Percentiles rank a stretch among this genome's conserved stretches.
phyloP scores from a whole-genome alignment of 2,888 invertebrate genomes.

The Gandaritis pyraliata region DNA sequence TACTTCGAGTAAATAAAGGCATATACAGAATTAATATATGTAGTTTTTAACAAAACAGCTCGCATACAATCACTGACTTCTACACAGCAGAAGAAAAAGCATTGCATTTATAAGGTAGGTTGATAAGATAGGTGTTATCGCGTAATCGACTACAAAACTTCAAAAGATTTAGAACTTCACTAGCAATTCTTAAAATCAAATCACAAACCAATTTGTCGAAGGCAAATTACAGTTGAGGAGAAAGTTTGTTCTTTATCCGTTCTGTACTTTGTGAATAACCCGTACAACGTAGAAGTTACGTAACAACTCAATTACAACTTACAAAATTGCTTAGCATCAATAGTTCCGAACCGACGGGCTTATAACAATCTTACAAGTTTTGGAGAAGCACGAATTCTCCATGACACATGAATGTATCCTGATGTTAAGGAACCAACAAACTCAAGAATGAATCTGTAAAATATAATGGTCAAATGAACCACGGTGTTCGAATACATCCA shows the following conservation, averaged over 20 bases:
- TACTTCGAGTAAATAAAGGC: too few relatives aligned
- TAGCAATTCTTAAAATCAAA: background rate
- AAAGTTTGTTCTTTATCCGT: conserved; percentile 1
- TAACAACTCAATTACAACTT: conserved; percentile 1
- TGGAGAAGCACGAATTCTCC: background rate
- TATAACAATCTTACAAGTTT: background rate
- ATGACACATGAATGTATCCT: too few relatives aligned
- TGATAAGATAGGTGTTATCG: too few relatives aligned
- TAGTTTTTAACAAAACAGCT: too few relatives aligned
- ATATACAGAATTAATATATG: too few relatives aligned
- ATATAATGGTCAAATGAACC: too few relatives aligned
- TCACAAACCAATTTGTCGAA: background rate
- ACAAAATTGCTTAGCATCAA: background rate
- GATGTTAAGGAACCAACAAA: too few relatives aligned
- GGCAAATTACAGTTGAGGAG: background rate
- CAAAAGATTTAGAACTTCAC: too few relatives aligned
- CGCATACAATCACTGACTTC: background rate
- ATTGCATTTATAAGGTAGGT: too few relatives aligned
- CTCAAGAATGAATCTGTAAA: too few relatives aligned
- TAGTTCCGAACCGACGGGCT: background rate
- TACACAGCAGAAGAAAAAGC: background rate
- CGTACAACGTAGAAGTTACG: conserved; percentile 1
- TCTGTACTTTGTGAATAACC: background rate
- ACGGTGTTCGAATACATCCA: too few relatives aligned
- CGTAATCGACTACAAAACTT: too few relatives aligned